Conservation (phyloP, 2,113 vertebrate species). For the Aramus guarauna region DNA sequence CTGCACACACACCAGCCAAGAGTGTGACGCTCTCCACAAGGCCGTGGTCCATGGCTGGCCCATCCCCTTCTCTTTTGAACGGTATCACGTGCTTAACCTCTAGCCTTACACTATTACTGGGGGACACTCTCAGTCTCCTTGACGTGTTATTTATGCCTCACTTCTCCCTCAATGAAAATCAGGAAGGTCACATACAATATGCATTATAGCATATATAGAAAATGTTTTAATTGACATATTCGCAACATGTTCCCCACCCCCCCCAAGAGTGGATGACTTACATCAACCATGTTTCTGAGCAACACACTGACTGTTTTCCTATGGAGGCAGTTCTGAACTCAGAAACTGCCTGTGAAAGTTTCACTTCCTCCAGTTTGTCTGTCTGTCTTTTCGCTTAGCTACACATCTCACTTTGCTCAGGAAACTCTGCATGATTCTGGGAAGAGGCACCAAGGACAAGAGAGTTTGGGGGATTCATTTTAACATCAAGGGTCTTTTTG, state of each 20-base stretch:
- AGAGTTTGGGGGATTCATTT: not conserved
- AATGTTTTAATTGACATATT: accelerated
- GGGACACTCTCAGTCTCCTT: not conserved
- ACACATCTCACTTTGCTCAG: not conserved
- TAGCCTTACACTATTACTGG: not conserved
- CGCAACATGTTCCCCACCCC: not conserved
- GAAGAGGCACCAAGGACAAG: not conserved
- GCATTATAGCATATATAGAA: not conserved
- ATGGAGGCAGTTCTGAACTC: not conserved
- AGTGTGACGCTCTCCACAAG: accelerated
- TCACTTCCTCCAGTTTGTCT: not conserved
- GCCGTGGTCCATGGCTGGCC: not conserved
- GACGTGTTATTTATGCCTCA: not conserved
- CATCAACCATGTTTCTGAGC: not conserved
- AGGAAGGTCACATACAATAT: not conserved
- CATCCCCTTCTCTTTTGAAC: not conserved
- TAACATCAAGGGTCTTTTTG: not conserved
- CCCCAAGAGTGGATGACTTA: not conserved
- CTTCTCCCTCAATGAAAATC: not conserved
- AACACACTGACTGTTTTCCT: not conserved
- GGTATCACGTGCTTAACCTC: not conserved
- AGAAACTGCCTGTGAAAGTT: not conserved
- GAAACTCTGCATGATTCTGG: not conserved
- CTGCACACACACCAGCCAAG: not conserved
- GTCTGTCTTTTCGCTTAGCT: not conserved